Percentiles rank a stretch among this genome's conserved stretches.
Evolutionary conservation across 1,140 invertebrate genomes (phyloP).

Genomic region (Drosophila neocordata): DNA sequence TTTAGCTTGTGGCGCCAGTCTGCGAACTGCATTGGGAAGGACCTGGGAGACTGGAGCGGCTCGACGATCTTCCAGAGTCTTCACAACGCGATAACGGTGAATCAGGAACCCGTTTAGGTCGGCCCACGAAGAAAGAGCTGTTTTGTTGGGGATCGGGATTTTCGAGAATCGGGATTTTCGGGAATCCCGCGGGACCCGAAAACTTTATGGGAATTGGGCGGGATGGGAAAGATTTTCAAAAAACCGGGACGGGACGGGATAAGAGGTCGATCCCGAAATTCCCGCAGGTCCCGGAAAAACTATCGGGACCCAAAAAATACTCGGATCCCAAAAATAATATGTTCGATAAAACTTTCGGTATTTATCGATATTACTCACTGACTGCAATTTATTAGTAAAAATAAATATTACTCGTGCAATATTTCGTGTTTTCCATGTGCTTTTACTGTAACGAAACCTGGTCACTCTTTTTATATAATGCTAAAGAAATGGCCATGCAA

Average conservation of each 20-base stretch:
- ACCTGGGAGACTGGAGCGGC: no score
- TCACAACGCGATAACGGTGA: no score
- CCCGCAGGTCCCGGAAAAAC: background rate
- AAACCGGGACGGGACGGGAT: background rate
- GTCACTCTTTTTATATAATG: background rate
- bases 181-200: no score
- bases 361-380: background rate
- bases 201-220: background rate
- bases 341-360: constrained; percentile 2
- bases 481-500: background rate
- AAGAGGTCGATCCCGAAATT: background rate
- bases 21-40: no score
- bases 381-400: background rate
- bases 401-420: background rate
- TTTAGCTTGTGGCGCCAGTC: no score
- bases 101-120: no score
- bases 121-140: no score
- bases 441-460: constrained; percentile 1
- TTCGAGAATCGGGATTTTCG: no score
- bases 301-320: background rate
- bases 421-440: background rate
- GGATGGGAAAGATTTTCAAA: background rate
- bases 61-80: no score
- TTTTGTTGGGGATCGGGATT: no score
- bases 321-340: constrained; percentile 1